Conservation (phyloP, 2,797 vertebrate genomes). For the Gorsachius magnificus region DNA sequence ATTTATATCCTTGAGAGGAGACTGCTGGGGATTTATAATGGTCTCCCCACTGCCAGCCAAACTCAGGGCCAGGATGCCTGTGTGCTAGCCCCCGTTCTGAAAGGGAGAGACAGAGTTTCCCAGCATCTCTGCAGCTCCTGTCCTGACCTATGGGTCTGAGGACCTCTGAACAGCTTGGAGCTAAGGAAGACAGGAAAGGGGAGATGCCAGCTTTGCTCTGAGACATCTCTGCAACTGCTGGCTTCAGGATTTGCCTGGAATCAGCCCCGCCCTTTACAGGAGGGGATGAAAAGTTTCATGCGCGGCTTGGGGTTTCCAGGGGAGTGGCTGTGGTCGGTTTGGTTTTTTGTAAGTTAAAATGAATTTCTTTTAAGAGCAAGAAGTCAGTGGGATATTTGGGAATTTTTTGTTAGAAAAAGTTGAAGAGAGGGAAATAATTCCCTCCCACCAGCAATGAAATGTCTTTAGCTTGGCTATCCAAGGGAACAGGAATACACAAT, state of each 20-base stretch:
- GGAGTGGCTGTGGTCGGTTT: constrained; percentile 22
- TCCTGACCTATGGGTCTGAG: not conserved
- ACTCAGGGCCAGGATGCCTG: not conserved
- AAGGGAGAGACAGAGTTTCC: not conserved
- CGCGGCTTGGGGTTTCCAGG: constrained; percentile 21
- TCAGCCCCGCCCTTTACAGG: not conserved
- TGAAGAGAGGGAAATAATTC: not conserved
- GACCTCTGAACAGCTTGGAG: not conserved
- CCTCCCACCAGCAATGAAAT: not conserved
- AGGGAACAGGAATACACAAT: not conserved
- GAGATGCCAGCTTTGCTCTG: not conserved
- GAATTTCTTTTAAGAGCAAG: not conserved
- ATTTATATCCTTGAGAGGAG: not conserved
- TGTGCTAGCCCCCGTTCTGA: not conserved
- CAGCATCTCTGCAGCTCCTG: not conserved
- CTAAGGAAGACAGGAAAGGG: not conserved
- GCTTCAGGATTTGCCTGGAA: not conserved
- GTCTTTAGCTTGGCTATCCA: not conserved
- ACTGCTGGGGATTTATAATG: not conserved
- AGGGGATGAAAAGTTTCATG: not conserved
- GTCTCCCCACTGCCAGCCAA: not conserved
- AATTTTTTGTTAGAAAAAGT: not conserved
- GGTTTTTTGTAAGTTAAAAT: not conserved
- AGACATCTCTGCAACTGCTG: not conserved
- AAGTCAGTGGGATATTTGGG: not conserved